Percentiles rank a stretch among this genome's conserved stretches.
Evolutionary conservation across 1,140 invertebrate genomes (phyloP).

Genomic region (Drosophila bipectinata): DNA sequence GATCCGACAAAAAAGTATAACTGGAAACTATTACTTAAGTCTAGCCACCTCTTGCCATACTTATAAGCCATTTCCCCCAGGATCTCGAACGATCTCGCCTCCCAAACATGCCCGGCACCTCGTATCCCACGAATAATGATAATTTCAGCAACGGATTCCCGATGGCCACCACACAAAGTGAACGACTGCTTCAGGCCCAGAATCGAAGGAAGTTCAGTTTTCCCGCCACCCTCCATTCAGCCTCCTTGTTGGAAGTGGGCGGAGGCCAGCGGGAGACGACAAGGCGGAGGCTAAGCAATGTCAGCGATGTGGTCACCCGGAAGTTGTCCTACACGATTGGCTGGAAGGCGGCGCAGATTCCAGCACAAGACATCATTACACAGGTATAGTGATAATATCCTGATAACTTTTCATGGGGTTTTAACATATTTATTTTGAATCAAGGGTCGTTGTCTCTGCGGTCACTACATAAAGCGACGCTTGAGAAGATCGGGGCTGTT

Average conservation of each 20-base stretch:
- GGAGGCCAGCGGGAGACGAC: conserved; percentile 70
- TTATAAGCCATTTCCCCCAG: conserved; percentile 48
- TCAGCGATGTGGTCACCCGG: conserved; percentile 88
- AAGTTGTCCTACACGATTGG: conserved; percentile 90
- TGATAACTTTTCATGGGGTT: not conserved
- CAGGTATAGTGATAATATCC: conserved; percentile 67
- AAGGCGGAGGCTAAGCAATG: conserved; percentile 88
- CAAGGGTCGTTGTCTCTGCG: conserved; percentile 86
- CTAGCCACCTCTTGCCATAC: conserved; percentile 24
- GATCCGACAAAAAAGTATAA: conserved; percentile 14
- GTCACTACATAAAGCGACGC: conserved; percentile 88
- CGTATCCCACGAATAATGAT: conserved; percentile 72
- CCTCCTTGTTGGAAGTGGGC: conserved; percentile 74
- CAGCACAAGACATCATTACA: conserved; percentile 86
- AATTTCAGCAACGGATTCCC: conserved; percentile 73
- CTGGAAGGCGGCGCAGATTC: conserved; percentile 86
- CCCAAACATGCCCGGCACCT: conserved; percentile 68
- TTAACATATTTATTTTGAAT: not conserved
- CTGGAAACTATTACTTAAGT: conserved; percentile 21
- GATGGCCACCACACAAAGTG: conserved; percentile 63
- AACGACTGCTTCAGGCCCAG: conserved; percentile 66
- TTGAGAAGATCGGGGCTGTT: conserved; percentile 88
- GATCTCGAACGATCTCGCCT: conserved; percentile 34
- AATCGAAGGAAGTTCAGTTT: conserved; percentile 86
- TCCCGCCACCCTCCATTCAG: conserved; percentile 84